Evolutionary conservation across 2,888 invertebrate species (phyloP).

Genomic region (Drosophila greeni): DNA sequence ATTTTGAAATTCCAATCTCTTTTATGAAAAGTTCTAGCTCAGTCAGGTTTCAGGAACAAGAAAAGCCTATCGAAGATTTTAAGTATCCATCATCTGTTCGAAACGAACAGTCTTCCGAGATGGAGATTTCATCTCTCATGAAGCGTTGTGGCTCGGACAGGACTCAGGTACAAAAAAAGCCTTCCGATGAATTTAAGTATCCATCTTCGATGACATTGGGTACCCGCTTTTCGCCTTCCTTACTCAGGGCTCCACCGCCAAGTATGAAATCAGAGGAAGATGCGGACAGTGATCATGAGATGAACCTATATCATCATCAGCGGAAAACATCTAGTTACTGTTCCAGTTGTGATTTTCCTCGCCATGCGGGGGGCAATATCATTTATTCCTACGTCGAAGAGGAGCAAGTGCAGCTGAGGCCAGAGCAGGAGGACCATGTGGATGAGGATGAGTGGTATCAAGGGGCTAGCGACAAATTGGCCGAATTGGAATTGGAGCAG

Average conservation of each 20-base stretch:
- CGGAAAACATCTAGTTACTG: conserved; percentile 1
- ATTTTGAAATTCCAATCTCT: too few species aligned
- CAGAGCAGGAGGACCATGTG: not conserved
- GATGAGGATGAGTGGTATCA: conserved; percentile 39
- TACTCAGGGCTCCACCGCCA: conserved; percentile 25
- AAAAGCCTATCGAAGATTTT: not conserved
- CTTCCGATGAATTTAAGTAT: too few species aligned
- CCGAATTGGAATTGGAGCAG: conserved; percentile 30
- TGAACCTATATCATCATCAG: not conserved
- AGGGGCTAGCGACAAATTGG: conserved; percentile 8
- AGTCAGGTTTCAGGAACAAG: not conserved
- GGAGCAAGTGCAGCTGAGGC: conserved; percentile 1
- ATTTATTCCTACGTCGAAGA: conserved; percentile 22
- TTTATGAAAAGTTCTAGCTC: conserved; percentile 1
- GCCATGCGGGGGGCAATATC: not conserved
- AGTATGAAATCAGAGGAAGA: conserved; percentile 16
- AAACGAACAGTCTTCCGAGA: not conserved
- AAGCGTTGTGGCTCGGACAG: conserved; percentile 1
- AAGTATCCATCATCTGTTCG: too few species aligned
- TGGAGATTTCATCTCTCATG: conserved; percentile 21
- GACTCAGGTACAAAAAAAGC: not conserved
- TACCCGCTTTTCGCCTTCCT: not conserved
- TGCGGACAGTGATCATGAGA: not conserved
- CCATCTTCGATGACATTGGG: not conserved
- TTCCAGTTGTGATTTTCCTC: conserved; percentile 3